phyloP scores from a whole-genome alignment of 2,797 vertebrate genomes.

The Arremon aurantiirostris region DNA sequence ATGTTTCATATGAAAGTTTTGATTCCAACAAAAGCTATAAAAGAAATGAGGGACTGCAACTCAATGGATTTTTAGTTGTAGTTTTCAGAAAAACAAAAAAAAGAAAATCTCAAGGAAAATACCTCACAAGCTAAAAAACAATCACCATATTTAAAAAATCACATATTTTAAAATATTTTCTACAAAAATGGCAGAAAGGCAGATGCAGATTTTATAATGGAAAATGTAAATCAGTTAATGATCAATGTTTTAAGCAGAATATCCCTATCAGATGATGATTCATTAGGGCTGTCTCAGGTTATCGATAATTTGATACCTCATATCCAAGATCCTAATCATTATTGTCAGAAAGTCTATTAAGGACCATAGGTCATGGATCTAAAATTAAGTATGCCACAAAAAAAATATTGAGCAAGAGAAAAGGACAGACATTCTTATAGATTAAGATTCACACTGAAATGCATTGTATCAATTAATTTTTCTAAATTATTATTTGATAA shows the following conservation, averaged over 20 bases:
- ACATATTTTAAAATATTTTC: neutral
- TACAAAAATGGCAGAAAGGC: neutral
- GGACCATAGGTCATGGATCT: constrained; percentile 66
- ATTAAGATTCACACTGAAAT: neutral
- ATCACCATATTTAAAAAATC: neutral
- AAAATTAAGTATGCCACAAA: constrained; percentile 50
- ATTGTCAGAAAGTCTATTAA: constrained; percentile 75
- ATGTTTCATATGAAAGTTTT: neutral
- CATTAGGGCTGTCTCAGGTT: constrained; percentile 54
- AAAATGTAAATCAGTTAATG: neutral
- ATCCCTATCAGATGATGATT: constrained; percentile 23
- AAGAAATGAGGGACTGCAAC: neutral
- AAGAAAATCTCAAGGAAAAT: neutral
- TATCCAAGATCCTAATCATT: constrained; percentile 64
- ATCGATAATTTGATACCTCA: constrained; percentile 59
- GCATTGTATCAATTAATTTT: neutral
- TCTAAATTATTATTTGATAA: neutral
- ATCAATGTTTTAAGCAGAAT: constrained; percentile 9
- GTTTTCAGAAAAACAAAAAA: neutral
- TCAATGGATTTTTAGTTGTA: neutral
- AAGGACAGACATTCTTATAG: neutral
- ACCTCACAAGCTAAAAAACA: neutral
- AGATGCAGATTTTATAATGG: neutral
- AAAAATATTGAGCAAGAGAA: constrained; percentile 10
- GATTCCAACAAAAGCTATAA: neutral